Evolutionary conservation across 1,140 invertebrate species (phyloP), one percentile per base, ranked within the genome.

Genomic region (Sesamia nonagrioides): DNA sequence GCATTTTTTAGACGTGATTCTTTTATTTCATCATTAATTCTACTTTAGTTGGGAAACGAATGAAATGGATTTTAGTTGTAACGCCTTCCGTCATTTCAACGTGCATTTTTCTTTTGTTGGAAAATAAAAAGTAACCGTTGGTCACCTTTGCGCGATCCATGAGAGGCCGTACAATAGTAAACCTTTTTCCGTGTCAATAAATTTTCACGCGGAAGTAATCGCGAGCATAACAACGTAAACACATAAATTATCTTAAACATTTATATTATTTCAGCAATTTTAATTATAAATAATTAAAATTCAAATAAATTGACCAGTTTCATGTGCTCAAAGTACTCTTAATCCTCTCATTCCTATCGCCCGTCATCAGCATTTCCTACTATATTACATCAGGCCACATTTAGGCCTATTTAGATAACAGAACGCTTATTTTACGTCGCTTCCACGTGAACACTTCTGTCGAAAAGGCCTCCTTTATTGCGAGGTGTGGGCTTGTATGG

Each of bases 381-480:
- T 15, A 75, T 6, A 60, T 48, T 61, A 61, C 13, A 15, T 27
- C 54, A 60, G 37, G 17, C 40, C 27, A 9, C 69, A 58, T 75
- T 60, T 42, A 33, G 11, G 17, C 54, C 56, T 42, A 63, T 71
- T 78, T 78, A 78, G 68, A 73, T 78, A 78, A 54, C 77, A 61
- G 13, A 42, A 54, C 77, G 56, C 72, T 73, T 58, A 45, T 75
- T 75, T 50, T 50, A 21, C 27, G 4, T 58, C 42, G 37, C 40
- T 75, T 75, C 58, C 72, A 75, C 40, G 56, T 61, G 40, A 48
- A 21, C n/a, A 13, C n/a, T 42, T 42, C 1, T 17, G 54, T 33
- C 54, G 9, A 66, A 66, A 66, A 66, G 17, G 37, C 37, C 37
- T 58, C 21, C 13, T 13, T 50, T 50, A 50, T 50, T 50, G 45